These are phyloP conservation scores for Arizona elegans DNA, from an alignment of 2,113 vertebrate genomes.

Conservation along the genomic window DNA sequence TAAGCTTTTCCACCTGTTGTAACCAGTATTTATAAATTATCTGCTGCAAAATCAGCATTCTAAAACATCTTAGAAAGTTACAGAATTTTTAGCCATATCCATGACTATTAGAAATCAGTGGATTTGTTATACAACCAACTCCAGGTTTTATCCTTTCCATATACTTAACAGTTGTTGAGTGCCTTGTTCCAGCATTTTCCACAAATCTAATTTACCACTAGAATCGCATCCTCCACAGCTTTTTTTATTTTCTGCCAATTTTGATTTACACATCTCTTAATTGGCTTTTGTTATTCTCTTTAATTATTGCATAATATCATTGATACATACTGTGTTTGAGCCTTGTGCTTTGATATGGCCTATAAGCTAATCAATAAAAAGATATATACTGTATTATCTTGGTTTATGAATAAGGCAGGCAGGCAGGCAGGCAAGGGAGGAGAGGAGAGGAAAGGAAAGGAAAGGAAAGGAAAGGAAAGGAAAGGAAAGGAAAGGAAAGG, in stretches of 20 bases:
- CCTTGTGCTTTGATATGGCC: too few relatives aligned
- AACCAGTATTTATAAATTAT: neutral
- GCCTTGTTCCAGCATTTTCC: neutral
- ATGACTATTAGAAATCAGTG: neutral
- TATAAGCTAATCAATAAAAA: too few relatives aligned
- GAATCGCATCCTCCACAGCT: neutral
- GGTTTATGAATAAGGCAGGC: neutral
- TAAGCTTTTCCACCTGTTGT: neutral
- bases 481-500: too few relatives aligned
- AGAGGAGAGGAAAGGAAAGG: too few relatives aligned
- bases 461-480: too few relatives aligned
- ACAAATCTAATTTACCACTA: neutral
- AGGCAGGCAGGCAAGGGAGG: neutral
- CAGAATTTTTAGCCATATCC: neutral
- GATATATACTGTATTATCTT: neutral
- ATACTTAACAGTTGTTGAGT: neutral
- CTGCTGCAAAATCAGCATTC: neutral
- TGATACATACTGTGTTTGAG: neutral
- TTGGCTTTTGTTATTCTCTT: neutral
- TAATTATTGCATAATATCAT: neutral
- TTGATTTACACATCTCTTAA: neutral
- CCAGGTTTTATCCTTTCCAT: neutral
- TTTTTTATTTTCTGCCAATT: neutral
- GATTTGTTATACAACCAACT: neutral
- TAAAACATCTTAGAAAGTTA: neutral